Evolutionary conservation across 2,113 vertebrate genomes (phyloP), one percentile per base, ranked within the genome.

Genomic region (Saccopteryx leptura): DNA sequence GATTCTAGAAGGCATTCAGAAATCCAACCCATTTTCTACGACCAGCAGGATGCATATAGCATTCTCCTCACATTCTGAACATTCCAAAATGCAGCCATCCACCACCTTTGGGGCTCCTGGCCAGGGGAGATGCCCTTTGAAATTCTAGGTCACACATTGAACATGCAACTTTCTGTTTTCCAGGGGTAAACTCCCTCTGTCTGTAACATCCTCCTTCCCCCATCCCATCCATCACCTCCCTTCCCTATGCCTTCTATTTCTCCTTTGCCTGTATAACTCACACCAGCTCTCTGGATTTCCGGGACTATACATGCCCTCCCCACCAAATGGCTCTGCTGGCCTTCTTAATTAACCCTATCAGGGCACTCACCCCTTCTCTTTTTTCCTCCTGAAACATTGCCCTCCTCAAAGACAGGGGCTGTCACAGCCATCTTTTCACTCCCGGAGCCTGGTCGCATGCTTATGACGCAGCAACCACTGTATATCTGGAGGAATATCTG

Each of bases 91-190:
- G 75, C 13, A 21, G 54, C 66, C 56, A 80, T 66, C 46, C 4
- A 31, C 75, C 68, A 26, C 75, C 56, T 83, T 63, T n/a, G 46
- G 50, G 63, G 31, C 17, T 74, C 83, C 65, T 56, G 26, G 17
- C 14, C 26, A 19, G 15, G n/a, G 33, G 76, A 93, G 21, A 68
- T 76, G 61, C 24, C 86, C 58, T 84, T 74, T 90, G 75, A 56
- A 90, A 81, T 61, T 94, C 33, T 88, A 65, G 19, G 60, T 88
- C 60, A 88, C 50, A 76, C 5, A 18, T 24, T 26, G 63, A 81
- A 87, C 15, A 74, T 18, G 23, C 39, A 39, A 94, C 26, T 86
- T 31, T 92, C 75, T 60, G 85, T 46, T 94, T 93, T 80, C 58
- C 74, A 74, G 56, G 54, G 76, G 19, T 56, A 39, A 79, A 69